Evolutionary conservation across 2,888 invertebrate species (phyloP).

Genomic region (Drosophila anomelani): DNA sequence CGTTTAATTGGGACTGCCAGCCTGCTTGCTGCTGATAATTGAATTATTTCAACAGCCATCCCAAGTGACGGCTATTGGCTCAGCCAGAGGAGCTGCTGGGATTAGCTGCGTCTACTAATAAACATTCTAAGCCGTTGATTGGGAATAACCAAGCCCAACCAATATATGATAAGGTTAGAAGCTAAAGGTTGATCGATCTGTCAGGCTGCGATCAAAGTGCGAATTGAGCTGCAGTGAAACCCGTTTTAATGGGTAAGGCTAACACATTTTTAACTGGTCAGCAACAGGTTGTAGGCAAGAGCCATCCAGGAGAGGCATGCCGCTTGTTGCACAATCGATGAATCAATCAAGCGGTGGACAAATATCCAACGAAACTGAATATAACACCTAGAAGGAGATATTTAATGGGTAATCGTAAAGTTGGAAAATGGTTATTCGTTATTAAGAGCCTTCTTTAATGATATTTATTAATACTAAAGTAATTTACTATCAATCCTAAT

Average conservation of each 20-base stretch:
- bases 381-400: background rate
- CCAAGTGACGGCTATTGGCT: background rate
- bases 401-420: background rate
- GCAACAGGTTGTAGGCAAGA: slow-evolving; percentile 10
- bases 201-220: slow-evolving; percentile 32
- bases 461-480: background rate
- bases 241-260: slow-evolving; percentile 16
- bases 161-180: background rate
- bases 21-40: slow-evolving; percentile 48
- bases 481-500: background rate
- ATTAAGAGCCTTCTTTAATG: background rate
- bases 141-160: background rate
- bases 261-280: background rate
- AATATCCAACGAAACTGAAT: background rate
- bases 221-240: slow-evolving; percentile 15
- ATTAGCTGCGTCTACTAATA: background rate
- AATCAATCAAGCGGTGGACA: slow-evolving; percentile 47
- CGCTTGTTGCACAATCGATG: slow-evolving; percentile 49
- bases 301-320: slow-evolving; percentile 32
- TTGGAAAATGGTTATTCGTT: background rate
- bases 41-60: slow-evolving; percentile 20
- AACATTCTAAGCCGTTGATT: background rate
- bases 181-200: slow-evolving; percentile 28
- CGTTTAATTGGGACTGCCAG: slow-evolving; percentile 55
- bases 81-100: background rate